A percentile compares a stretch with the other conserved stretches of the same genome.
Evolutionary conservation across 53 echinoderm and acorn worm species (phyloP).

Genomic region (Astropecten irregularis): DNA sequence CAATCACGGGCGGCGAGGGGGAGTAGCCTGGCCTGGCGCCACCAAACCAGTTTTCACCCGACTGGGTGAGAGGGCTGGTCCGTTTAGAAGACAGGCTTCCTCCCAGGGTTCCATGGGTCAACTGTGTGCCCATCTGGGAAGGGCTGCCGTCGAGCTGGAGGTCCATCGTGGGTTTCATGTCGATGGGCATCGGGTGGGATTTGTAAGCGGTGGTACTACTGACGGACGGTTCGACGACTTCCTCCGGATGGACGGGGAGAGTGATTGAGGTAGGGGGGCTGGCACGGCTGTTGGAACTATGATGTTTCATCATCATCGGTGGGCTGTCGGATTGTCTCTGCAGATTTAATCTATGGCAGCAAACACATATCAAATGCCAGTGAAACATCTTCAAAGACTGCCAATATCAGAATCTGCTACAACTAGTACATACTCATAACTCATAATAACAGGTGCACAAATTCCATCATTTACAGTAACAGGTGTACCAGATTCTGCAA

Average conservation of each 20-base stretch:
- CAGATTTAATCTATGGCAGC: constrained; percentile 67
- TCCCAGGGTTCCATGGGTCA: background rate
- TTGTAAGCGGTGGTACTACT: constrained; percentile 4
- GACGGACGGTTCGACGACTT: constrained; percentile 35
- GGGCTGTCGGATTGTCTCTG: constrained; percentile 88
- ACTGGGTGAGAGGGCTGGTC: background rate
- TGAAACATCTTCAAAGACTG: background rate
- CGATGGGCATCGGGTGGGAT: constrained; percentile 9
- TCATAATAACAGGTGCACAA: background rate
- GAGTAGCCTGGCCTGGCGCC: constrained; percentile 3
- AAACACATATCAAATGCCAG: background rate
- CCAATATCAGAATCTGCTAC: background rate
- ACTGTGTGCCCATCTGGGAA: background rate
- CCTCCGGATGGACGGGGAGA: constrained; percentile 90
- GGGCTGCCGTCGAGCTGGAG: constrained; percentile 6
- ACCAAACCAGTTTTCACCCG: constrained; percentile 42
- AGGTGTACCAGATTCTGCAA: no score
- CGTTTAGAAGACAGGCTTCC: background rate
- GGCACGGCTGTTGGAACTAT: constrained; percentile 76
- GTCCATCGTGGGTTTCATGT: background rate
- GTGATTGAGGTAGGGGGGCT: constrained; percentile 89
- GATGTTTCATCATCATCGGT: constrained; percentile 77
- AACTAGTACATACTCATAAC: background rate
- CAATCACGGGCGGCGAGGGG: constrained; percentile 38
- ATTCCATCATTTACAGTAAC: no score